Base-by-base conservation (phyloP, 1,140 invertebrate species). In the Tetranychus urticae region DNA sequence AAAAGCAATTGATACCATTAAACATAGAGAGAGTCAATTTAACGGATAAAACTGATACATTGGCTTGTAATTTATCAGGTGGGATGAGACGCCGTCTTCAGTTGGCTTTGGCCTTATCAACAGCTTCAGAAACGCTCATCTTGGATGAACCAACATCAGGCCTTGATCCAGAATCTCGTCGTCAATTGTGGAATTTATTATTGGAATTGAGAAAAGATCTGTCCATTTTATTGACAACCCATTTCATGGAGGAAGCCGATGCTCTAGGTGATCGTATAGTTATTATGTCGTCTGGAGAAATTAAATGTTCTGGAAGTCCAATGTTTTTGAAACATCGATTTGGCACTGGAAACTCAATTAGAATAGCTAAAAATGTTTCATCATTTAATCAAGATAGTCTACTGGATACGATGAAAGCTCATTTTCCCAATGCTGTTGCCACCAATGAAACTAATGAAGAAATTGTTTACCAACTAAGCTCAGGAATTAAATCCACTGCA, bases 61-160 rank as follows among this genome's bases (percentile, higher is more conserved):
- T 81, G 64, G 78, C 85, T 0, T 80, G 79, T 68, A 81, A 84
- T 66, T 72, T 89, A 5, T 88, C 85, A 52, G 85, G 85, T 8
- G 88, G 88, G 1, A 86, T 89, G 74, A 86, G 88, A 70, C 72
- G 88, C 39, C 88, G 88, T 67, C 71, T 93, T 0, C 84, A 80
- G 46, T 84, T 91, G 47, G 88, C 84, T n/a, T 84, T 91, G 63
- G 88, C 88, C 4, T 78, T 90, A 35, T 82, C 88, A 63, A 85
- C 68, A n/a, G 72, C 68, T 8, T 73, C 72, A n/a, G 72, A 65
- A 33, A 65, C 80, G 10, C 74, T 80, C 54, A 77, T 79, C 63
- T 66, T 81, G 66, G 77, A 78, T 69, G 77, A 78, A 63, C 77
- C 77, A 8, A 78, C 77, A 12, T 74, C 76, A 60, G 77, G 77